Evolutionary conservation across 1,140 invertebrate genomes (phyloP), one percentile per base, ranked within the genome.

Genomic region (Bombus breviceps): DNA sequence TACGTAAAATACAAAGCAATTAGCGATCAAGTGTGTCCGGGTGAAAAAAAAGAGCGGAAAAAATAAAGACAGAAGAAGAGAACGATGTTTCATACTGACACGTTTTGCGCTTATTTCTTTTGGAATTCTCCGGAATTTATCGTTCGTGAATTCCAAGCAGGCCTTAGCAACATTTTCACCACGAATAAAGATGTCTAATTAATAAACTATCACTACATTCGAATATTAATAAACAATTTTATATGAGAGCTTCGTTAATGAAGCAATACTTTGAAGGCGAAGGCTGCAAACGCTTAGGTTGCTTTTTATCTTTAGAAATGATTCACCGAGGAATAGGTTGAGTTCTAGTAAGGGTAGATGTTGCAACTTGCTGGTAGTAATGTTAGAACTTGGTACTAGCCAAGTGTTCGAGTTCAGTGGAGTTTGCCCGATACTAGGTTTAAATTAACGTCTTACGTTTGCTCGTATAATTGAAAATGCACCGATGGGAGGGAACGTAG

Each of bases 1-100:
- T 85, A 47, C 71, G 62, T 81, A 81, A 85, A 85, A 85, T 85
- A 85, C 75, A 85, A 85, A 81, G 84, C 79, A 75, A 75, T 85
- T 85, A 81, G 34, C 59, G 69, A 37, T 59, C 39, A 3, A 43
- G 62, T 25, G 34, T 47, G 15, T 32, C 9, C 28, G n/a, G 2
- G 12, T 5, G 8, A 32, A 32, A 37, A 64, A 64, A 53, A 37
- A 15, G 28, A 3, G 37, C 28, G 4, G 37, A 32, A 28, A 9
- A 39, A 18, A 6, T 13, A 32, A 1, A 12, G 22, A 22, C 4
- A 37, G 8, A 28, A n/a, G 12, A 53, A 53, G 22, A 22, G 32
- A 1, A n/a, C 4, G 12, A 22, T 22, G 28, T 32, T 43, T 53
- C 34, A 28, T 12, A 47, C 15, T 57, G 53, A 22, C 10, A 32